Evolutionary conservation across 2,113 vertebrate species (phyloP).

Genomic region (Rhadina sibilatrix): DNA sequence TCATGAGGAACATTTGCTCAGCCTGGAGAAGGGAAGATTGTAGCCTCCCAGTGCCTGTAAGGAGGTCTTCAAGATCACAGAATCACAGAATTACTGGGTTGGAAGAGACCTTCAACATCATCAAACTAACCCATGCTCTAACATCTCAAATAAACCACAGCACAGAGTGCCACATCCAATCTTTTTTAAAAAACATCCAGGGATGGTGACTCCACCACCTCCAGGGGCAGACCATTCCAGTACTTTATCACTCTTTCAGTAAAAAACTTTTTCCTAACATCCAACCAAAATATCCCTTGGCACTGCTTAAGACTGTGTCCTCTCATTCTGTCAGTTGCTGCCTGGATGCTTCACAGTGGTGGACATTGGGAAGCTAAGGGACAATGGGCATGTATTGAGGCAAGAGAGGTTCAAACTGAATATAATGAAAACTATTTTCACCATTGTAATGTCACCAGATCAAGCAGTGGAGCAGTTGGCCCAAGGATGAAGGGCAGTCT

Average conservation of each 20-base stretch:
- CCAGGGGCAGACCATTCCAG: not conserved
- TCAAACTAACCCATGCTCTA: not conserved
- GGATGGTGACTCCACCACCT: not conserved
- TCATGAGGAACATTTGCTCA: not conserved
- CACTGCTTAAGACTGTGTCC: not conserved
- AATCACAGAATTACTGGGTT: not conserved
- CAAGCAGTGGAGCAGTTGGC: not conserved
- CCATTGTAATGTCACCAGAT: rapidly evolving
- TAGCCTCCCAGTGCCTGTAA: not conserved
- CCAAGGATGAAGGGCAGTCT: not conserved
- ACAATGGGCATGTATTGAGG: not conserved
- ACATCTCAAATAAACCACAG: not conserved
- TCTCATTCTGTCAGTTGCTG: not conserved
- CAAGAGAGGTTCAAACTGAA: not conserved
- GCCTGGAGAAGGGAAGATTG: not conserved
- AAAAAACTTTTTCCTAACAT: not conserved
- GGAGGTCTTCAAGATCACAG: not conserved
- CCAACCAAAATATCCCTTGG: not conserved
- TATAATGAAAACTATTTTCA: not conserved
- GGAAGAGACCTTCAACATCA: not conserved
- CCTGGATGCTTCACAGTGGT: not conserved
- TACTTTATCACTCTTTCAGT: not conserved
- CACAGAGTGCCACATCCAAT: not conserved
- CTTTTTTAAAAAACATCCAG: not conserved
- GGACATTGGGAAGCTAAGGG: not conserved